Conservation (phyloP, 1,140 invertebrate genomes). For the Hyposmocoma kahamanoa region DNA sequence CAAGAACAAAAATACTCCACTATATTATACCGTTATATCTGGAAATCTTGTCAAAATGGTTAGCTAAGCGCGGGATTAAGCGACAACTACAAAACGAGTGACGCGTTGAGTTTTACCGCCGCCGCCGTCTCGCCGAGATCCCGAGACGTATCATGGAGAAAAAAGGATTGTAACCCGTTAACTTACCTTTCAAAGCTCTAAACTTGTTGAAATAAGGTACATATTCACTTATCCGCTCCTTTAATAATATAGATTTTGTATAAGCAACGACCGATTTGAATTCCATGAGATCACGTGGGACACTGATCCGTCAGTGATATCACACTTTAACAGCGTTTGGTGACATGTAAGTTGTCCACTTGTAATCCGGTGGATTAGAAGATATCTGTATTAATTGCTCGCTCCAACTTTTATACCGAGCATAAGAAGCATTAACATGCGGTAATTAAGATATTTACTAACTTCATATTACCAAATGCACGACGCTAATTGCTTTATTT, state of each 20-base stretch:
- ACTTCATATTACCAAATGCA: constrained; percentile 20
- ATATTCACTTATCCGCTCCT: not conserved
- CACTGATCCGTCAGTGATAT: constrained; percentile 69
- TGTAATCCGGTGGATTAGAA: constrained; percentile 55
- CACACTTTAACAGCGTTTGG: constrained; percentile 49
- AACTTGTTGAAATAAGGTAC: constrained; percentile 18
- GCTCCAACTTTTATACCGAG: constrained; percentile 1
- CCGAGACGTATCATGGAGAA: too few species aligned
- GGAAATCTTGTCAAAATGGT: constrained; percentile 68
- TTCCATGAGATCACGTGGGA: constrained; percentile 55
- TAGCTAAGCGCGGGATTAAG: constrained; percentile 67
- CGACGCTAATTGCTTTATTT: constrained; percentile 29
- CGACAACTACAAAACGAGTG: constrained; percentile 64
- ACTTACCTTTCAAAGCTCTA: constrained; percentile 11
- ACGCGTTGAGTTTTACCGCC: constrained; percentile 20
- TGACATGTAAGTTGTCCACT: constrained; percentile 62
- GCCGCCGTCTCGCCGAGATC: not conserved
- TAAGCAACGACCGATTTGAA: constrained; percentile 52
- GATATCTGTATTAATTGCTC: constrained; percentile 44
- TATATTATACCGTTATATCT: constrained; percentile 48
- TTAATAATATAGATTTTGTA: constrained; percentile 29
- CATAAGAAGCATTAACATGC: too few species aligned
- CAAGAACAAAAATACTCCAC: too few species aligned
- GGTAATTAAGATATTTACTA: constrained; percentile 11
- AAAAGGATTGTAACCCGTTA: constrained; percentile 10